Evolutionary conservation across 2,888 invertebrate species (phyloP).

Genomic region (Tortricodes alternella): DNA sequence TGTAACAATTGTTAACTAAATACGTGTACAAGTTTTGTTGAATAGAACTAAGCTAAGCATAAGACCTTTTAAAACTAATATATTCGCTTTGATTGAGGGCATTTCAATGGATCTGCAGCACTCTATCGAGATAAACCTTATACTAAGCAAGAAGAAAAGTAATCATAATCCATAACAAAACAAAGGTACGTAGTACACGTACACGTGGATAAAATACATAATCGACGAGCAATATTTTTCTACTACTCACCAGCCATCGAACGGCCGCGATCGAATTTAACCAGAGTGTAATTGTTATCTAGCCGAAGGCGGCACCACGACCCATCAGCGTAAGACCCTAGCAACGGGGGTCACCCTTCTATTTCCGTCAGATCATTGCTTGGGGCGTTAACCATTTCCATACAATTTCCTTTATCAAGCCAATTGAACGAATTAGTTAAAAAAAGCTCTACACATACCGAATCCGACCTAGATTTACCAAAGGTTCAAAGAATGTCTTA

Average conservation of each 20-base stretch:
- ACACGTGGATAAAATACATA: background rate
- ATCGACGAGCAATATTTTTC: background rate
- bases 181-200: too few species aligned
- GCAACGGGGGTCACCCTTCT: constrained; percentile 50
- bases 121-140: too few species aligned
- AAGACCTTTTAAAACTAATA: too few species aligned
- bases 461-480: too few species aligned
- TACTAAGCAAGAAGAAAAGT: too few species aligned
- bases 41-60: too few species aligned
- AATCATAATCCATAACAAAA: too few species aligned
- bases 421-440: constrained; percentile 47
- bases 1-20: background rate
- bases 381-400: constrained; percentile 75
- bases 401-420: constrained; percentile 59
- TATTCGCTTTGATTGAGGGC: too few species aligned
- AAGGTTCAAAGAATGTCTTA: too few species aligned
- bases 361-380: constrained; percentile 70
- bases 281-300: constrained; percentile 1
- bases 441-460: too few species aligned
- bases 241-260: background rate
- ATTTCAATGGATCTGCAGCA: too few species aligned
- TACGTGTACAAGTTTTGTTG: too few species aligned
- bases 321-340: constrained; percentile 25
- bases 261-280: background rate
- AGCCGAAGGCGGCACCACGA: constrained; percentile 19